Base-by-base conservation (phyloP, 2,888 invertebrate species). In the Euclidia mi region DNA sequence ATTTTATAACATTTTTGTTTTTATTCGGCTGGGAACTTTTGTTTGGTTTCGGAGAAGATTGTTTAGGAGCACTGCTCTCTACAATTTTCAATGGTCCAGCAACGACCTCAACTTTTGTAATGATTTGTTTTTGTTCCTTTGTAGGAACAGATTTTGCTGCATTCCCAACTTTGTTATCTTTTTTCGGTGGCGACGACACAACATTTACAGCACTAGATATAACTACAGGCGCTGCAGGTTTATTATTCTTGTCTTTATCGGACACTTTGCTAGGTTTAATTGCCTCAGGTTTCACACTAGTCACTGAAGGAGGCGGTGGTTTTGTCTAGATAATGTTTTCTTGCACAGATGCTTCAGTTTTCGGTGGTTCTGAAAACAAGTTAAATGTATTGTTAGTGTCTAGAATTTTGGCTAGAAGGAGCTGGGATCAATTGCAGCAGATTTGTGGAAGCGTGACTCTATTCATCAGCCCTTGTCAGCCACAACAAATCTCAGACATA, bases 81-180 rank as follows among this genome's bases (percentile, higher is more conserved):
- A 94, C 78, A 45, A 91, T 90, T 84, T 94, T 93, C 0, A 95
- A 94, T 6, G 95, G 89, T 9, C 95, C 91, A 18, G 95, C 83
- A 15, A 95, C 95, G 40, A 96, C 94, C 89, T 96, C 95, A 7
- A 96, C 94, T 84, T 95, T 95, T 14, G 92, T 90, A 28, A 94
- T 88, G 2, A 95, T 88, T 85, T 86, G 91, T 83, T 94, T 94
- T 70, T 90, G 88, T 79, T 94, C 94, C 71, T 90, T 90, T 1
- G 78, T 77, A 6, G n/a, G n/a, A n/a, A 90, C 83, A 67, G 95
- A 95, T 82, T 95, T 95, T 42, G 95, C 92, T 44, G 68, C 68
- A 53, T 88, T 90, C 0, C 79, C 61, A 11, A 84, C 67, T 79
- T 93, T 94, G 3, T 92, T 90, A 49, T 94, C 93, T 66, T 94